Conservation (phyloP, 2,888 invertebrate species). For the Lasioglossum oenotherae region DNA sequence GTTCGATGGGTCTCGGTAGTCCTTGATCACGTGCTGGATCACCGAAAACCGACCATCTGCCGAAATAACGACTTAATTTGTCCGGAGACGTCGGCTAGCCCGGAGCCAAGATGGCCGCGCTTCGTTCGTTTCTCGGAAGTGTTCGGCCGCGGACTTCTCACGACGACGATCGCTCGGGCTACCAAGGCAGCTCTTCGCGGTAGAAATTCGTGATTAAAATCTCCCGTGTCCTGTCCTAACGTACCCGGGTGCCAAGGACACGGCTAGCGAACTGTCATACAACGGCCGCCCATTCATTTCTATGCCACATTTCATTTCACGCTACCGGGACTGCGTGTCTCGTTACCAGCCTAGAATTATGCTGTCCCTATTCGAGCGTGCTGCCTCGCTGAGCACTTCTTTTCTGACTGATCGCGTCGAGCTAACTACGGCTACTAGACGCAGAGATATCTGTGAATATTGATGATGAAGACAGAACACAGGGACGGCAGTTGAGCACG, state of each 20-base stretch:
- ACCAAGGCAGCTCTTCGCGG: conserved; percentile 10
- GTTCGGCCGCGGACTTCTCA: conserved; percentile 28
- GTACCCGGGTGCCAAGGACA: conserved; percentile 51
- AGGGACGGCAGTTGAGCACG: neutral
- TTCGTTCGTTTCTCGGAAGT: conserved; percentile 64
- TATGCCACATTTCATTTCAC: conserved; percentile 42
- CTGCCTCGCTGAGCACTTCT: neutral
- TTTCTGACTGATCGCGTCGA: conserved; percentile 15
- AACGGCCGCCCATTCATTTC: conserved; percentile 39
- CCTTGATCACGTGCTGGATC: conserved; percentile 68
- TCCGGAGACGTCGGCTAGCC: conserved; percentile 66
- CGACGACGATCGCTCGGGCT: conserved; percentile 36
- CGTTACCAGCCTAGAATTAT: conserved; percentile 45
- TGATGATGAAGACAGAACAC: neutral
- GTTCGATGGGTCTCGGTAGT: conserved; percentile 33
- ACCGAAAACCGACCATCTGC: conserved; percentile 77
- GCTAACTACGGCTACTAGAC: neutral
- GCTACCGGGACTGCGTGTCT: conserved; percentile 47
- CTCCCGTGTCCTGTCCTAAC: conserved; percentile 25
- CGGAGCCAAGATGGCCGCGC: conserved; percentile 70
- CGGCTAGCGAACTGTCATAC: conserved; percentile 32
- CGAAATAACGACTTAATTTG: conserved; percentile 82
- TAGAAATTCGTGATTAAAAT: conserved; percentile 44
- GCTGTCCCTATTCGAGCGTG: conserved; percentile 30
- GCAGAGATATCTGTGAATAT: neutral